Evolutionary conservation across 2,113 vertebrate genomes (phyloP), one percentile per base, ranked within the genome.

Genomic region (Macrotus californicus): DNA sequence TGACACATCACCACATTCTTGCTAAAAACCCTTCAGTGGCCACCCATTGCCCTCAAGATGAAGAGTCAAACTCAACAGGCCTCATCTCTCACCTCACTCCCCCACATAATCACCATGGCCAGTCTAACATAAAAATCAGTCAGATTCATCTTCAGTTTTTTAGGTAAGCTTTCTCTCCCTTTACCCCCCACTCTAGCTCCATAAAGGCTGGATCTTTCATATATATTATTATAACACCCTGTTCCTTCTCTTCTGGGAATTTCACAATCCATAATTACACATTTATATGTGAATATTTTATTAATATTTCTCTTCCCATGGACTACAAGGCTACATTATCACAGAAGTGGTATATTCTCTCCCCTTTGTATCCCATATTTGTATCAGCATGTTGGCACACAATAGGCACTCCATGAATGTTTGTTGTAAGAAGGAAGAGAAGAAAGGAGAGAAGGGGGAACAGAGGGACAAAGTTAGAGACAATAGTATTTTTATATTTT

Each of bases 201-300:
- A 76, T 29, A 64, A 92, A 56, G 11, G 39, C 26, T 76, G 18
- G 6, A 61, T 41, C 21, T 87, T 75, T 84, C 31, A 34, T 43
- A 59, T 3, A n/a, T 79, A 87, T 79, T 67, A 76, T 70, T 84
- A 19, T 46, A 83, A 90, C 26, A 79, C 26, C n/a, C 36, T 46
- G 7, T 86, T 91, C 66, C 70, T 93, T 96, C 39, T 81, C 52
- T 87, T 95, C 43, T 31, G 14, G 64, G 56, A 64, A 90, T 43
- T 66, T 88, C 31, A 41, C 64, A 73, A 59, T 64, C 31, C 34
- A 31, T 69, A 93, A 87, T 79, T 94, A 29, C 16, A 91, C 39
- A 67, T 90, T 73, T 93, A 11, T 77, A 88, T 43, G 59, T 91
- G n/a, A 87, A 90, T 90, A 95, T 82, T 82, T 81, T 59, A 94